Base-by-base conservation (phyloP, 1,140 invertebrate genomes). In the Drosophila elegans region DNA sequence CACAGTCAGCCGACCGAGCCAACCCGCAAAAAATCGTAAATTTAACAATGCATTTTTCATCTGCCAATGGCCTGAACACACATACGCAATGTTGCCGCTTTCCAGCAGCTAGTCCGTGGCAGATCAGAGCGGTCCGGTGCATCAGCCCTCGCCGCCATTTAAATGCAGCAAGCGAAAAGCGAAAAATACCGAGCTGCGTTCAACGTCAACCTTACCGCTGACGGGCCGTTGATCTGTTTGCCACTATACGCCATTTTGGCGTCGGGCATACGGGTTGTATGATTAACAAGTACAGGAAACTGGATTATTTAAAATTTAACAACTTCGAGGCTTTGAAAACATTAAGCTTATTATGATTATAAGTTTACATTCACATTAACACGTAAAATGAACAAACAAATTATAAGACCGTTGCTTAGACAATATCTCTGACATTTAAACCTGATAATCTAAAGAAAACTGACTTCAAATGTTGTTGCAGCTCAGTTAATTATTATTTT, bases 31-130 rank as follows among this genome's bases (percentile, higher is more conserved):
- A 83, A 79, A 42, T 25, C 59, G 59, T 56, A 55, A 73, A 82
- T 73, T 86, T 67, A 72, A 88, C 83, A 88, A 89, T 88, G 55
- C 84, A 89, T 80, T 89, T 88, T 83, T 76, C 79, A 83, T 51
- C 52, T 88, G 79, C 57, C 78, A 61, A 51, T 82, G 64, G 56
- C 60, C 59, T 13, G 66, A 5, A 60, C 55, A 76, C 49, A 51
- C 55, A 68, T 78, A 83, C 71, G 78, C 82, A 74, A 74, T 54
- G 78, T 55, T 86, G 82, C 51, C 29, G 61, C 54, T 45, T 60
- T 68, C 36, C 62, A 60, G 16, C 32, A 38, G 57, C 29, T 51
- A 78, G 49, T 53, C 61, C 44, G 11, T 34, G 34, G n/a, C 63
- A 68, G 57, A 62, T 57, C 67, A 39, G 29, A 25, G 29, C 57